Evolutionary conservation across 1,140 invertebrate species (phyloP), one percentile per base, ranked within the genome.

Genomic region (Subanguina moxae): DNA sequence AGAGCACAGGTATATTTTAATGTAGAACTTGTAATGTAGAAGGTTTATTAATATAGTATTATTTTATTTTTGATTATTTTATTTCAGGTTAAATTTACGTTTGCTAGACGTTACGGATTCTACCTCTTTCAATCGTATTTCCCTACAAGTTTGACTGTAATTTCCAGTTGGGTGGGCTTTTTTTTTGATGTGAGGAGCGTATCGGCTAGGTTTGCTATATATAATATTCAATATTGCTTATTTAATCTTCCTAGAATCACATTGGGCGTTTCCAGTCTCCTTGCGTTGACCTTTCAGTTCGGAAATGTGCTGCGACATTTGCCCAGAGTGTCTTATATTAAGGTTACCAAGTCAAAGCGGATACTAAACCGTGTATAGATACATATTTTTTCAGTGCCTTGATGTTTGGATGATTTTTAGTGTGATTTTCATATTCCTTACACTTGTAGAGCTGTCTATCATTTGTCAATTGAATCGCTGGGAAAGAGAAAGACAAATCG

Each of bases 71-170:
- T 72, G 30, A 73, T n/a, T 19, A 8, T 19, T 7, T 5, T 7
- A 45, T 64, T 70, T 70, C 62, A 80, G 77, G 79, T 80, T 11
- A 79, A 82, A 70, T 82, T 82, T 65, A 83, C 79, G n/a, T 82
- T 82, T 57, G 78, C 81, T 32, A 62, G 80, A 38, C 77, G 80
- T 19, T 82, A 82, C 68, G 80, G 80, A 23, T 82, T 82, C 70
- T 82, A 82, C 67, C 69, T 82, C 0, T 82, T 82, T 64, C 80
- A 82, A 64, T 78, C 79, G 1, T 82, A 82, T 42, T 82, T 82
- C 43, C 80, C 80, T 9, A 82, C 80, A 15, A 76, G 73, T n/a
- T 62, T 82, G 19, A 82, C 80, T 13, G 77, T 83, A 19, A 82
- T 82, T 62, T 68, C 62, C 15, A 75, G 71, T 11, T 82, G 80